Evolutionary conservation across 2,888 invertebrate species (phyloP).

Genomic region (Periphyllus acericola): DNA sequence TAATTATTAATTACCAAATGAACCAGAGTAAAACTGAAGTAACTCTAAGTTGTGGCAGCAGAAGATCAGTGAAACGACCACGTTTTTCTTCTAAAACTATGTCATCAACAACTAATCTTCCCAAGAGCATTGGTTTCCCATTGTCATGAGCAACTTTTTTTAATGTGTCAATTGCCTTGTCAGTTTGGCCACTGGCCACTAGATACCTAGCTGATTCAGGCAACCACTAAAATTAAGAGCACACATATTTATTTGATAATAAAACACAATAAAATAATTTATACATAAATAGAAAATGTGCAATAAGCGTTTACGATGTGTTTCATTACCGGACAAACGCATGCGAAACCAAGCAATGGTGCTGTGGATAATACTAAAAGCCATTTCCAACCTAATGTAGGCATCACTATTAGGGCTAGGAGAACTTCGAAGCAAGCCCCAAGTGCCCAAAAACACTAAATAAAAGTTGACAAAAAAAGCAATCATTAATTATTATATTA

Average conservation of each 20-base stretch:
- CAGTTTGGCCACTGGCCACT: constrained; percentile 86
- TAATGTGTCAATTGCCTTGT: constrained; percentile 84
- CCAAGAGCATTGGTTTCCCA: constrained; percentile 86
- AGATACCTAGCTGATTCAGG: constrained; percentile 93
- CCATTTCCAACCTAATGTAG: constrained; percentile 91
- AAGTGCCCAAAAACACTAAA: constrained; percentile 93
- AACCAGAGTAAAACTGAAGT: constrained; percentile 92
- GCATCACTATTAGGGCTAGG: constrained; percentile 89
- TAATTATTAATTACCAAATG: constrained; percentile 77
- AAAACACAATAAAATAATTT: neutral
- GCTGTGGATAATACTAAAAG: constrained; percentile 89
- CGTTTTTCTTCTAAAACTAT: constrained; percentile 72
- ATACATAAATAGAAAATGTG: neutral
- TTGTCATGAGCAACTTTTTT: constrained; percentile 88
- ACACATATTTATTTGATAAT: neutral
- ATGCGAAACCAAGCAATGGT: constrained; percentile 84
- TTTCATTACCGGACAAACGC: constrained; percentile 79
- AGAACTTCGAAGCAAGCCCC: constrained; percentile 94
- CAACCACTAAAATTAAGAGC: constrained; percentile 77
- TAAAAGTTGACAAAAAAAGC: constrained; percentile 63
- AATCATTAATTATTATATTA: neutral
- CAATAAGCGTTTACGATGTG: neutral
- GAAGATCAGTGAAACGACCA: constrained; percentile 77
- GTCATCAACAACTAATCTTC: constrained; percentile 82
- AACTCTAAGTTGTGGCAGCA: constrained; percentile 81